Evolutionary conservation across 2,888 invertebrate genomes (phyloP).

Genomic region (Tinea trinotella): DNA sequence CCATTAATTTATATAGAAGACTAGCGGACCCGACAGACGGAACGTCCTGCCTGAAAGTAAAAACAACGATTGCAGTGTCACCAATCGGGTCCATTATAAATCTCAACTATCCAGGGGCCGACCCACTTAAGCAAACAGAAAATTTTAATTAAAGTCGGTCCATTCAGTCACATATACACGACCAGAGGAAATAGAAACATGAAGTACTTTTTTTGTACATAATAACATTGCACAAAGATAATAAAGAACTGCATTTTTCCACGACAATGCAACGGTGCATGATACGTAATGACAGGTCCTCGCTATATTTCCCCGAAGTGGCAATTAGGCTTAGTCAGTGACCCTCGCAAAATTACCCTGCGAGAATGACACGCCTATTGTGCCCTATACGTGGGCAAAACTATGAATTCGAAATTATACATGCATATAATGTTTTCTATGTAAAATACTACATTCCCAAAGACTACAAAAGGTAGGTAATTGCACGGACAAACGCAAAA

Average conservation of each 20-base stretch:
- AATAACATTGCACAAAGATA: background rate
- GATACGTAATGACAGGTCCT: conserved; percentile 23
- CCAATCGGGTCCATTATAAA: no score
- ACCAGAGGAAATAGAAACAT: no score
- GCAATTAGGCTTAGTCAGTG: conserved; percentile 38
- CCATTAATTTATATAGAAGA: no score
- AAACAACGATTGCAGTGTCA: no score
- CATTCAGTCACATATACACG: no score
- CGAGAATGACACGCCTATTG: conserved; percentile 25
- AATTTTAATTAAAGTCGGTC: no score
- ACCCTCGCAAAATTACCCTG: conserved; percentile 34
- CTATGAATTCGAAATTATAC: conserved; percentile 12
- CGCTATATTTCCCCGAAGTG: conserved; percentile 33
- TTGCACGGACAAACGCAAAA: background rate
- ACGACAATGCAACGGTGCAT: conserved; percentile 7
- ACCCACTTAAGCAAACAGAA: no score
- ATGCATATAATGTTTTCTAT: background rate
- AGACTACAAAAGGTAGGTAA: background rate
- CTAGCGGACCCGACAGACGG: no score
- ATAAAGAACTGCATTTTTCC: background rate
- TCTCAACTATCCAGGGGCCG: no score
- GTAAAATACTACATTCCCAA: background rate
- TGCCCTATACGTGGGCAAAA: conserved; percentile 18
- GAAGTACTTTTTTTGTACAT: no score
- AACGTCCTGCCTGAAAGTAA: no score